Conservation (phyloP, 2,888 invertebrate genomes). For the Epinotia demarniana region DNA sequence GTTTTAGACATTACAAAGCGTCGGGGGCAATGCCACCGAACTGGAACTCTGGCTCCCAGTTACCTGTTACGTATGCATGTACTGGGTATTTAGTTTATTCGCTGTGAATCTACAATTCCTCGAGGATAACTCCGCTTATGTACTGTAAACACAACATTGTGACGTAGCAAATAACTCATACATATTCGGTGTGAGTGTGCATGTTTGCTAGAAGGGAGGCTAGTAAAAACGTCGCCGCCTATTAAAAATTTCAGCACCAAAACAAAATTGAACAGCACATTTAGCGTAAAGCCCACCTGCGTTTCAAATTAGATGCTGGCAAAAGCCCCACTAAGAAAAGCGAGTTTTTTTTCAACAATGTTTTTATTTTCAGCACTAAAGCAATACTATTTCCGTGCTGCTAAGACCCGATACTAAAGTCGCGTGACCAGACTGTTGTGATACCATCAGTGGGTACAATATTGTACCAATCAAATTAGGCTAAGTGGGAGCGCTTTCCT, state of each 20-base stretch:
- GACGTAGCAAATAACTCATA: neutral
- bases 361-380: constrained; percentile 23
- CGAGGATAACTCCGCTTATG: constrained; percentile 26
- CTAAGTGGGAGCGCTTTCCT: constrained; percentile 55
- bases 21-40: constrained; percentile 44
- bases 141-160: constrained; percentile 10
- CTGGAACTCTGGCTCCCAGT: constrained; percentile 41
- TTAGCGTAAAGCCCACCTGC: constrained; percentile 20
- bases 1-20: constrained; percentile 44
- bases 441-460: constrained; percentile 46
- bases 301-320: constrained; percentile 32
- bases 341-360: constrained; percentile 7
- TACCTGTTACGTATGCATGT: constrained; percentile 45
- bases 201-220: neutral
- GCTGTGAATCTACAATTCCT: constrained; percentile 22
- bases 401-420: constrained; percentile 33
- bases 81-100: constrained; percentile 40
- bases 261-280: constrained; percentile 20
- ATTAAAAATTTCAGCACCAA: constrained; percentile 19
- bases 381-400: constrained; percentile 29
- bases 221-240: constrained; percentile 19
- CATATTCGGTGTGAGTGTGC: neutral
- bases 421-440: constrained; percentile 49
- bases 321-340: constrained; percentile 15
- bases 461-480: constrained; percentile 56